Percentiles rank a stretch among this genome's conserved stretches.
phyloP scores from a whole-genome alignment of 2,113 vertebrate genomes.

The Ranitomeya imitator region DNA sequence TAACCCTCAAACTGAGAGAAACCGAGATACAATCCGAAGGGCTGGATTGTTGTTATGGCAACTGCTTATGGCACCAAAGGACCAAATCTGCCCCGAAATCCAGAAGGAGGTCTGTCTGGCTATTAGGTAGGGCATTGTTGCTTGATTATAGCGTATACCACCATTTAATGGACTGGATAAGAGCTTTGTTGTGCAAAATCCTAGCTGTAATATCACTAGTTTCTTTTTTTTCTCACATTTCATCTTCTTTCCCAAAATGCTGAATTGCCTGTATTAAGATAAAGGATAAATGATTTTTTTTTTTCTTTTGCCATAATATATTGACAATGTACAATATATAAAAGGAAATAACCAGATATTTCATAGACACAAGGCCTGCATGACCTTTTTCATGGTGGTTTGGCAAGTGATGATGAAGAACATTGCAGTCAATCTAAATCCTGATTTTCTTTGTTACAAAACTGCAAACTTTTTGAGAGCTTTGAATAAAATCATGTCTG shows the following conservation, averaged over 20 bases:
- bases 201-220: neutral
- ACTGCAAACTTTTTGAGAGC: too few species aligned
- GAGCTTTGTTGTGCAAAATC: neutral
- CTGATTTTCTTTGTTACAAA: too few species aligned
- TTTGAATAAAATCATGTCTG: too few species aligned
- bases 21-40: constrained; percentile 88
- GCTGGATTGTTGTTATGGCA: constrained; percentile 93
- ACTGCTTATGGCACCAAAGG: constrained; percentile 91
- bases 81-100: constrained; percentile 92
- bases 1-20: constrained; percentile 92
- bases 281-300: neutral
- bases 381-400: too few species aligned
- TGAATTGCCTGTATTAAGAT: too few species aligned
- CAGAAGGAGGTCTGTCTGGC: constrained; percentile 95
- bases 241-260: too few species aligned
- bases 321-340: neutral
- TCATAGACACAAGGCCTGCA: too few species aligned
- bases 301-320: neutral
- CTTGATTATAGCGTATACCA: neutral
- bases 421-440: too few species aligned
- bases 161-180: neutral
- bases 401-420: too few species aligned
- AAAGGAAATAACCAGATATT: too few species aligned
- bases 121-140: constrained; percentile 80
- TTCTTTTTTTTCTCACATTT: too few species aligned